phyloP scores from a whole-genome alignment of 2,888 invertebrate genomes.

The Patella ulyssiponensis region DNA sequence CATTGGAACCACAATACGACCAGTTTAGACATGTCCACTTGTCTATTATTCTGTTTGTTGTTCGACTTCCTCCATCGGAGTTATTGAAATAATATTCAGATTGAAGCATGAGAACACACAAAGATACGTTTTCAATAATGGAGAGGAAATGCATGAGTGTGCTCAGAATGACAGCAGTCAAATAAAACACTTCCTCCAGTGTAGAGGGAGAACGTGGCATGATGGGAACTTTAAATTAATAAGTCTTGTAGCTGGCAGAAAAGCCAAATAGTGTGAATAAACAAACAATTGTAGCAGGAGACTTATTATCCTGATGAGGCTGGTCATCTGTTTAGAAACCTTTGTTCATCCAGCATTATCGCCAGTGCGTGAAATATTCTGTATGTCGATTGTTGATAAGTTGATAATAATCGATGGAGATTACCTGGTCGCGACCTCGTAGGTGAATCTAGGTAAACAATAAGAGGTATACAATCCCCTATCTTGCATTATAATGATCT shows the following conservation, averaged over 20 bases:
- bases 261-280: too few species aligned
- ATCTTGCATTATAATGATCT: background rate
- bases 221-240: too few species aligned
- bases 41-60: background rate
- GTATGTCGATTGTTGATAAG: background rate
- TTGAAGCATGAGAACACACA: background rate
- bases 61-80: background rate
- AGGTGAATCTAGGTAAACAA: background rate
- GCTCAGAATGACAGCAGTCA: constrained; percentile 1
- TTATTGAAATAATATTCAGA: constrained; percentile 3
- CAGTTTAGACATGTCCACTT: background rate
- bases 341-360: background rate
- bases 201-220: too few species aligned
- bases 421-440: background rate
- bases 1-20: background rate
- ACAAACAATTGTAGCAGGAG: too few species aligned
- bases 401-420: constrained; percentile 1
- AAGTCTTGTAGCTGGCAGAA: too few species aligned
- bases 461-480: background rate
- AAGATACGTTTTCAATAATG: background rate
- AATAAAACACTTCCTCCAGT: constrained; percentile 6
- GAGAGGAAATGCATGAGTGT: background rate
- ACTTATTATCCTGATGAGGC: too few species aligned
- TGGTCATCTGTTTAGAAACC: background rate
- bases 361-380: background rate